Conservation (phyloP, 2,888 invertebrate species). For the Platynereis dumerilii region DNA sequence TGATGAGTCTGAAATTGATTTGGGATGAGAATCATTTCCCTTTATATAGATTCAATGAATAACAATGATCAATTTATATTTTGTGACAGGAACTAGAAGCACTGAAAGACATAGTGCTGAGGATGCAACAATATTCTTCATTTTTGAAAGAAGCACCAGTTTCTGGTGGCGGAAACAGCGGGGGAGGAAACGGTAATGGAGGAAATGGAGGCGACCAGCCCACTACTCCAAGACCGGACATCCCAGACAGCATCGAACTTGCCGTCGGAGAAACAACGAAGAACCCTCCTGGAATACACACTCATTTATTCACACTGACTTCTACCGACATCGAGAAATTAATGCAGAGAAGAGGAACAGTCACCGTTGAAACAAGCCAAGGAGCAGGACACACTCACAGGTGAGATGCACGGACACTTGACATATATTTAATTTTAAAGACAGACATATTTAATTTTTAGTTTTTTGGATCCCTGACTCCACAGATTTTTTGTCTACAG, state of each 20-base stretch:
- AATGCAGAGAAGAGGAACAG: not conserved
- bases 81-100: not conserved
- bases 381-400: not conserved
- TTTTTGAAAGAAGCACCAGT: not conserved
- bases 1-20: too few species aligned
- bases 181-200: not conserved
- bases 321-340: not conserved
- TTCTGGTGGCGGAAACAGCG: not conserved
- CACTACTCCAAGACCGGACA: too few species aligned
- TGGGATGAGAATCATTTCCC: too few species aligned
- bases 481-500: too few species aligned
- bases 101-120: constrained; percentile 1
- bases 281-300: not conserved
- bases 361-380: not conserved
- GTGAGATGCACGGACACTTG: not conserved
- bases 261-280: not conserved
- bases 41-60: too few species aligned
- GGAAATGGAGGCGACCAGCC: too few species aligned
- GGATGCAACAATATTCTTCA: not conserved
- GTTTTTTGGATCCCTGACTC: too few species aligned
- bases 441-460: too few species aligned
- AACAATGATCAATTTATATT: too few species aligned
- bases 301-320: not conserved
- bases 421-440: too few species aligned
- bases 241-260: not conserved